Evolutionary conservation across 2,113 vertebrate genomes (phyloP), one percentile per base, ranked within the genome.

Genomic region (Catharus minimus): DNA sequence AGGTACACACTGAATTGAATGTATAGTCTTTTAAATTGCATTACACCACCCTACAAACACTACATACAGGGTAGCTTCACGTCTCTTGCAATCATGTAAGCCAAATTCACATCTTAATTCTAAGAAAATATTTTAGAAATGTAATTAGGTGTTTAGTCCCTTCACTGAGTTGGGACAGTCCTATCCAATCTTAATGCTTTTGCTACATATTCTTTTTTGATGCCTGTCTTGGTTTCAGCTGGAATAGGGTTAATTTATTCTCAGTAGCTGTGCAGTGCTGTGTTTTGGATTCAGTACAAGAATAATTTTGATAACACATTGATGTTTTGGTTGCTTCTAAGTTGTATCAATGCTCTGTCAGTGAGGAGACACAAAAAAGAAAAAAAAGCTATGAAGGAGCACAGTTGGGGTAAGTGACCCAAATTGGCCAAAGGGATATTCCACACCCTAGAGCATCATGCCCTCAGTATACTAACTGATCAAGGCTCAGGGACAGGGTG

Each of bases 401-500:
- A 72, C 11, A 46, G 22, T 27, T 39, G 27, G 14, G 5, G n/a
- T n/a, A 64, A 39, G 22, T 15, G 14, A 55, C 14, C 9, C 14
- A 72, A 68, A 53, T 1, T 46, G 19, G 15, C 11, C 11, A 60
- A 76, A 60, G 6, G 14, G 15, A 58, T 61, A 68, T n/a, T 68
- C 38, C 46, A 53, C 19, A 76, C 19, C 12, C 23, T 38, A 53
- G n/a, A 38, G 13, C 23, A 28, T 16, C 27, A 53, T n/a, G 39
- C 15, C 17, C 11, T 5, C 15, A 53, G 28, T 28, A 61, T 28
- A 28, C 20, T 53, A 53, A 28, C 22, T 28, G 19, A 76, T 20
- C 17, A 8, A 9, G 15, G 55, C 46, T 11, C 0, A 0, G 18
- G n/a, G 22, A 46, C 7, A 11, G 8, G 10, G 28, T n/a, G 24